phyloP scores from a whole-genome alignment of 2,888 invertebrate species.

The Strigamia maritima region DNA sequence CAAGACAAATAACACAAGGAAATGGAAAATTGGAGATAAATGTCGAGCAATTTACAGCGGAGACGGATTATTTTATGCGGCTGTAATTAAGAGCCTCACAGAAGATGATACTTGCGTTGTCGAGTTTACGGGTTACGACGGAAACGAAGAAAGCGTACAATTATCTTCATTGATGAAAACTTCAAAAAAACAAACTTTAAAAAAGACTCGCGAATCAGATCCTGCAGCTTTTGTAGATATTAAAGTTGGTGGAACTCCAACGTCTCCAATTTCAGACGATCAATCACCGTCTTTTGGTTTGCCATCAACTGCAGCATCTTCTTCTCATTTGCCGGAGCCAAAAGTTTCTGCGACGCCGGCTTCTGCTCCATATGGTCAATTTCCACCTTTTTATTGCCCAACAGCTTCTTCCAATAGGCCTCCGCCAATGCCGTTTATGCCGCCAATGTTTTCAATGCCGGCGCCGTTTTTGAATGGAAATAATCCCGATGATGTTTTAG shows the following conservation, averaged over 20 bases:
- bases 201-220: too few species aligned
- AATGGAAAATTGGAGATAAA: conserved; percentile 62
- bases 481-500: conserved; percentile 65
- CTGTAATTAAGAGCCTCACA: conserved; percentile 56
- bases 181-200: too few species aligned
- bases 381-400: too few species aligned
- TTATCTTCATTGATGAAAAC: conserved; percentile 42
- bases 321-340: neutral
- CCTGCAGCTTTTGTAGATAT: too few species aligned
- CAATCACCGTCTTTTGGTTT: neutral
- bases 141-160: conserved; percentile 44
- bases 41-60: conserved; percentile 64
- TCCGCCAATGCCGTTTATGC: neutral
- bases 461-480: conserved; percentile 41
- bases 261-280: neutral
- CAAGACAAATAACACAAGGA: neutral
- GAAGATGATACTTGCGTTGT: conserved; percentile 47
- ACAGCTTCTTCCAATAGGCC: neutral
- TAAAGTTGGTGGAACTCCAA: too few species aligned
- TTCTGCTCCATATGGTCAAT: too few species aligned
- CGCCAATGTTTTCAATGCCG: neutral
- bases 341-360: too few species aligned
- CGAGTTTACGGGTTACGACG: conserved; percentile 47
- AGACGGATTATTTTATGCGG: conserved; percentile 68
- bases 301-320: neutral